These are phyloP conservation scores for Schrankia costaestrigalis DNA, from an alignment of 2,888 invertebrate species.

Conservation along the genomic window DNA sequence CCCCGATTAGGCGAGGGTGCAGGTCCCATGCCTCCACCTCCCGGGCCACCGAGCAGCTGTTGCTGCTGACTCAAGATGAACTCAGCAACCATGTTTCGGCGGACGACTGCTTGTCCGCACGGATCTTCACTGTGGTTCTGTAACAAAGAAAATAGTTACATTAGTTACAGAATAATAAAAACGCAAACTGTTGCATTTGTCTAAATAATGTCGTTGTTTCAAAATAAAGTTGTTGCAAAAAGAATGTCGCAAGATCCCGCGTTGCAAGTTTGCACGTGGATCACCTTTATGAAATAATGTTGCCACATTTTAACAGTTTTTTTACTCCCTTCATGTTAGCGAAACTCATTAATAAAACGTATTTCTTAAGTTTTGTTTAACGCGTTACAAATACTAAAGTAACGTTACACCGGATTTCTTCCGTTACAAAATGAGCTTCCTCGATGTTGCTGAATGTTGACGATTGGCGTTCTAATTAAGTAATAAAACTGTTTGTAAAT, in stretches of 20 bases:
- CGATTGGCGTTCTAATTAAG: conserved; percentile 26
- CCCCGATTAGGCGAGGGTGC: conserved; percentile 60
- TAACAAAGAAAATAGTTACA: conserved; percentile 61
- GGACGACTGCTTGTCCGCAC: conserved; percentile 75
- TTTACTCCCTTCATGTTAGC: conserved; percentile 65
- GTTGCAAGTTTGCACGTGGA: conserved; percentile 63
- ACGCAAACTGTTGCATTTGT: conserved; percentile 45
- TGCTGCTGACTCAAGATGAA: conserved; percentile 89
- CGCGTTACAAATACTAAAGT: conserved; percentile 49
- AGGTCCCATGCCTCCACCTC: conserved; percentile 63
- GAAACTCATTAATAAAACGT: conserved; percentile 60
- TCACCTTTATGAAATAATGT: conserved; percentile 65
- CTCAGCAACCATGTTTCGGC: conserved; percentile 93
- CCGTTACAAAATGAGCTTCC: conserved; percentile 57
- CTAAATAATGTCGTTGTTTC: conserved; percentile 55
- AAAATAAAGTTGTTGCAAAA: conserved; percentile 62
- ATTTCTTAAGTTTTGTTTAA: conserved; percentile 61
- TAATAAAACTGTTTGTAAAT: conserved; percentile 13
- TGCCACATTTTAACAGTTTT: conserved; percentile 61
- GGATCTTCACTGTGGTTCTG: conserved; percentile 73
- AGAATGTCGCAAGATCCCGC: conserved; percentile 63
- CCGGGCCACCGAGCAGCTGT: conserved; percentile 62
- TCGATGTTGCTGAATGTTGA: conserved; percentile 33
- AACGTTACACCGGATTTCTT: conserved; percentile 59
- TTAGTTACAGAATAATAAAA: conserved; percentile 50